A percentile compares a stretch with the other conserved stretches of the same genome.
phyloP scores from a whole-genome alignment of 37 sponge, comb jelly and placozoan species.

The Bolinopsis microptera region DNA sequence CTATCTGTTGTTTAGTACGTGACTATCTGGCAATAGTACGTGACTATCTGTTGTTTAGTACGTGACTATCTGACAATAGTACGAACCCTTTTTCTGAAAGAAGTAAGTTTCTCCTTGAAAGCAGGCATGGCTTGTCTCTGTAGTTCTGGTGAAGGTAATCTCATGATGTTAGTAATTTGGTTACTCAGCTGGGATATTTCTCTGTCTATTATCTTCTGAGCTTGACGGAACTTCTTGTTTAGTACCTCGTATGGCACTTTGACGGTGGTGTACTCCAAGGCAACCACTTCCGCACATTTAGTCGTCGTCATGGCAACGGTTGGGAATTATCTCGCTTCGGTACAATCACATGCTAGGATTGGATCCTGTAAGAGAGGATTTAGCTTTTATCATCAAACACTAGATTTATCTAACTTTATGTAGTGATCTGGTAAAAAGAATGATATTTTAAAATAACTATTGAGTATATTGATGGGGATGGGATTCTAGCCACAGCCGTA shows the following conservation, averaged over 20 bases:
- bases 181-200: constrained; percentile 75
- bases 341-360: background rate
- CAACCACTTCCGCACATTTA: background rate
- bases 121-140: constrained; percentile 52
- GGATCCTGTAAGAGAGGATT: background rate
- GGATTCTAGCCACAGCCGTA: too few species aligned
- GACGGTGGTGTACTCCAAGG: constrained; percentile 37
- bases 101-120: background rate
- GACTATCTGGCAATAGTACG: too few species aligned
- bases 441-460: too few species aligned
- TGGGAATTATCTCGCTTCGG: background rate
- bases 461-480: too few species aligned
- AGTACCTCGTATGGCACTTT: constrained; percentile 95
- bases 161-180: constrained; percentile 34
- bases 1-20: too few species aligned
- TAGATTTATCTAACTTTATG: too few species aligned
- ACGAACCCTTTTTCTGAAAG: constrained; percentile 32
- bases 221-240: constrained; percentile 89
- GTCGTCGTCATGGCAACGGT: background rate
- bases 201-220: constrained; percentile 85
- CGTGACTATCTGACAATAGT: too few species aligned
- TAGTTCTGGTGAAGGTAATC: constrained; percentile 28
- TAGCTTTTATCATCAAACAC: too few species aligned
- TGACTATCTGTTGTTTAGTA: too few species aligned
- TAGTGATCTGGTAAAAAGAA: too few species aligned